These are phyloP conservation scores for Anas flavirostris DNA, from an alignment of 2,797 vertebrate genomes.

Conservation along the genomic window DNA sequence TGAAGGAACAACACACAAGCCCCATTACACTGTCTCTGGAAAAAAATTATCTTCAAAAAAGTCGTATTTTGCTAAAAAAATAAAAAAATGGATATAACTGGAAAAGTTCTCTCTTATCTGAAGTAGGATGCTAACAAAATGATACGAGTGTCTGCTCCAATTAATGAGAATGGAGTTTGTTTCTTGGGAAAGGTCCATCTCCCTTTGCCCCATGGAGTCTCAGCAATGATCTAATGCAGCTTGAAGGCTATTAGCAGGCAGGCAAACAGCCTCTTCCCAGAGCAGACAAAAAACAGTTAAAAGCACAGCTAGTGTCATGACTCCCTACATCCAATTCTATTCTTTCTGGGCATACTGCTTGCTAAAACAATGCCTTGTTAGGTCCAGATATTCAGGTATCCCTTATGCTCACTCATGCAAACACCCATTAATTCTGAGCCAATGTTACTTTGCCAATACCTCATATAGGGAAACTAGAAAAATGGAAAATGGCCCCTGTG, in stretches of 20 bases:
- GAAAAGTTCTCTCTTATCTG: background rate
- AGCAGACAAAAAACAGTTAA: background rate
- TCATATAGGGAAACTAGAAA: background rate
- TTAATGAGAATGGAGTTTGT: background rate
- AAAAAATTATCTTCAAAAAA: background rate
- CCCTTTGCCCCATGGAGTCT: background rate
- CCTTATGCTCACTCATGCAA: background rate
- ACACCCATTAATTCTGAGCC: background rate
- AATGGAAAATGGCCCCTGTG: background rate
- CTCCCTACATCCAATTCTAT: background rate
- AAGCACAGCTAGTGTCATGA: background rate
- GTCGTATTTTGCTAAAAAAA: background rate
- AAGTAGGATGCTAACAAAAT: background rate
- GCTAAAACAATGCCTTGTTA: background rate
- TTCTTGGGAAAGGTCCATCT: background rate
- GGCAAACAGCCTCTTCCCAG: background rate
- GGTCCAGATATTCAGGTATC: background rate
- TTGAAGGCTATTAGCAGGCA: background rate
- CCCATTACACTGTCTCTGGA: accelerated
- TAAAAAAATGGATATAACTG: accelerated
- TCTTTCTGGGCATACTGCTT: background rate
- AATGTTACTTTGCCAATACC: background rate
- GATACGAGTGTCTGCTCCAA: accelerated
- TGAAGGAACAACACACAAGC: background rate
- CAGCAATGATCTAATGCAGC: background rate